A percentile compares a stretch with the other conserved stretches of the same genome.
These are phyloP conservation scores for Drosophila paucipuncta DNA, from an alignment of 2,888 invertebrate species.

Conservation along the genomic window DNA sequence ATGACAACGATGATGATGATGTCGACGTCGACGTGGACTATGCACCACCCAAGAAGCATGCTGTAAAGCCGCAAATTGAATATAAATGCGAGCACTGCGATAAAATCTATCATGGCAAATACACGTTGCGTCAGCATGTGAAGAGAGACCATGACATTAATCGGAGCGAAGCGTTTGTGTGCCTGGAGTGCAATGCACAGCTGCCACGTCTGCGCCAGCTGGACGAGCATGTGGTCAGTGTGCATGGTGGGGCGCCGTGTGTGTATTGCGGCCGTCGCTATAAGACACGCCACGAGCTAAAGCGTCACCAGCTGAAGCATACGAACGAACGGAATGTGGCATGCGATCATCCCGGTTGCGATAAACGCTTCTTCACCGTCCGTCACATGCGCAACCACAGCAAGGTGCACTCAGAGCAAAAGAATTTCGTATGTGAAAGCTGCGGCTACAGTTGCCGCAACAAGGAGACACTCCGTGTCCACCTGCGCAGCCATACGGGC, in stretches of 20 bases:
- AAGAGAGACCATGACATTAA: constrained; percentile 60
- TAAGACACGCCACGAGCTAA: constrained; percentile 74
- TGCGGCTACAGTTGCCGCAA: constrained; percentile 80
- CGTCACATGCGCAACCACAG: constrained; percentile 74
- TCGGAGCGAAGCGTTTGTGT: constrained; percentile 45
- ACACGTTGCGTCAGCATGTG: constrained; percentile 61
- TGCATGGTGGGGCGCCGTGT: constrained; percentile 71
- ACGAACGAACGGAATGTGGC: constrained; percentile 68
- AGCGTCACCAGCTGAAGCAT: constrained; percentile 73
- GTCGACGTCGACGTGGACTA: constrained; percentile 45
- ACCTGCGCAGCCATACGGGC: constrained; percentile 78
- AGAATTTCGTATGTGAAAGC: constrained; percentile 79
- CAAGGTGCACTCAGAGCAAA: constrained; percentile 73
- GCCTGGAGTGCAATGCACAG: constrained; percentile 57
- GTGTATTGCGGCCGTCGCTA: constrained; percentile 68
- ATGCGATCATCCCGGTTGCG: constrained; percentile 74
- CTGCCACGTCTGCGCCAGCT: constrained; percentile 65
- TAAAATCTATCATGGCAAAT: constrained; percentile 61
- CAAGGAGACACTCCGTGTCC: constrained; percentile 76
- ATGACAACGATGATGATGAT: constrained; percentile 41
- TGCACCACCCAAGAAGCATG: constrained; percentile 33
- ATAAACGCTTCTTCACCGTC: constrained; percentile 72
- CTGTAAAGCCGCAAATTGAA: constrained; percentile 12
- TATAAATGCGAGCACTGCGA: constrained; percentile 71
- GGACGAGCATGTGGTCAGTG: constrained; percentile 61